These are phyloP conservation scores for Merops nubicus DNA, from an alignment of 2,113 vertebrate species.

Conservation along the genomic window DNA sequence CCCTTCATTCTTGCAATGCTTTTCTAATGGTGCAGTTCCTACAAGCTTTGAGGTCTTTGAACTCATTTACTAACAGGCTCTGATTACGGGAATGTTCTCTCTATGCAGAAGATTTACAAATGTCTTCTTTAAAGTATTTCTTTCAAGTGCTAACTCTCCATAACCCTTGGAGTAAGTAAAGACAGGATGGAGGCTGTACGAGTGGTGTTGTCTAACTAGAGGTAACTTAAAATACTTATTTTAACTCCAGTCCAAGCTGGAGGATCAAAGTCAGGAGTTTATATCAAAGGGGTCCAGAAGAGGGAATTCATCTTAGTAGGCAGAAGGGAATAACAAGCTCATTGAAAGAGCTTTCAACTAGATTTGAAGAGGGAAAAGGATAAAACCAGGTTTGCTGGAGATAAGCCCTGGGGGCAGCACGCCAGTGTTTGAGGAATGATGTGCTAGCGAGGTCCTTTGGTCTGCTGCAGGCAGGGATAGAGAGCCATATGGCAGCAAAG, in stretches of 20 bases:
- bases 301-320: background rate
- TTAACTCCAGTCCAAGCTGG: background rate
- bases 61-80: background rate
- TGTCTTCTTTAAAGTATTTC: background rate
- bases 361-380: background rate
- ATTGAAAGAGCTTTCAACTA: background rate
- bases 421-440: background rate
- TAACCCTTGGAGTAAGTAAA: background rate
- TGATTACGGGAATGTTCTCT: background rate
- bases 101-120: background rate
- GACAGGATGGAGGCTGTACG: background rate
- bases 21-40: background rate
- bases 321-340: background rate
- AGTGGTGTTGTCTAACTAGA: background rate
- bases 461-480: background rate
- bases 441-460: accelerated
- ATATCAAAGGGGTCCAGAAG: background rate
- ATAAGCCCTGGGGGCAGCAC: background rate
- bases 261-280: background rate
- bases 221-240: background rate
- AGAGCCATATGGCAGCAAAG: background rate
- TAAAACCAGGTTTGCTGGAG: background rate
- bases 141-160: background rate
- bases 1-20: background rate
- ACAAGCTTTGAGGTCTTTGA: background rate